phyloP scores from a whole-genome alignment of 2,797 vertebrate genomes.

The Telmatherina bonti region DNA sequence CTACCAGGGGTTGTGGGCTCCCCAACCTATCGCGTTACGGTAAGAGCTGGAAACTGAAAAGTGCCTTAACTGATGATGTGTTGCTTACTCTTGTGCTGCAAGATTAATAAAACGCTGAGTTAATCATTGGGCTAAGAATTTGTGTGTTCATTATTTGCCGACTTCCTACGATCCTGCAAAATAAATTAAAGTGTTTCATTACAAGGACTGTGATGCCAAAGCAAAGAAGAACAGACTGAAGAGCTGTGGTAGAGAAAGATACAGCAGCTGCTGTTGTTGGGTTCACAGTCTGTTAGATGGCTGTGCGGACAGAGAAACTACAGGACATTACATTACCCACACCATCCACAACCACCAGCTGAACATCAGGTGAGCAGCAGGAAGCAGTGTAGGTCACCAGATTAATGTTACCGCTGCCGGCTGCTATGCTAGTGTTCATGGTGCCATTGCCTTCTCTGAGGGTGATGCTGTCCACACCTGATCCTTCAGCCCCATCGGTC shows the following conservation, averaged over 20 bases:
- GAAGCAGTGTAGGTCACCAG: slow-evolving; percentile 59
- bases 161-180: no score
- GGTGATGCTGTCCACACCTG: slow-evolving; percentile 49
- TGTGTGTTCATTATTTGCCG: no score
- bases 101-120: no score
- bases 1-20: no score
- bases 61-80: no score
- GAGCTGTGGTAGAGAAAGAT: slow-evolving; percentile 5
- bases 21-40: no score
- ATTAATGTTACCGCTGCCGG: slow-evolving; percentile 34
- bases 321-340: slow-evolving; percentile 70
- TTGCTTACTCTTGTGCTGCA: no score
- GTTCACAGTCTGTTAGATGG: not conserved
- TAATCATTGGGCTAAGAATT: no score
- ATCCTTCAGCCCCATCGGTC: slow-evolving; percentile 25
- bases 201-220: slow-evolving; percentile 15
- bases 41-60: no score
- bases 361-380: slow-evolving; percentile 65
- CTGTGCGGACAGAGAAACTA: slow-evolving; percentile 4
- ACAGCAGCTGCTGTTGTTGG: not conserved
- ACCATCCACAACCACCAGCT: slow-evolving; percentile 59
- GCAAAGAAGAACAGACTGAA: slow-evolving; percentile 16
- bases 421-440: slow-evolving; percentile 36
- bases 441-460: slow-evolving; percentile 62
- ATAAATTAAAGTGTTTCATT: no score